Evolutionary conservation across 2,888 invertebrate genomes (phyloP).

Genomic region (Apoderus coryli): DNA sequence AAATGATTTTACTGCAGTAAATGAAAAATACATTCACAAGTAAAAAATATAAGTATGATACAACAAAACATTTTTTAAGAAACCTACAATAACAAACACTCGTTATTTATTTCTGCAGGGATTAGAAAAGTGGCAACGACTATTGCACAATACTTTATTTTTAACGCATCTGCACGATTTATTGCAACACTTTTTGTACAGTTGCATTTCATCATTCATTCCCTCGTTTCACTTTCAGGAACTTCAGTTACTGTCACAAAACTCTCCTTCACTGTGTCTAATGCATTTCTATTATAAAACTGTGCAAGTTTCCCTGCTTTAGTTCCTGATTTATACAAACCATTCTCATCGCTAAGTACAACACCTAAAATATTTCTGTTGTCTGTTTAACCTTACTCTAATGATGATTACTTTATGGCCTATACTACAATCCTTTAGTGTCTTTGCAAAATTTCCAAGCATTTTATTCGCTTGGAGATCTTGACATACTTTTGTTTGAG

Average conservation of each 20-base stretch:
- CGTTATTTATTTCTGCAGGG: slow-evolving; percentile 4
- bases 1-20: slow-evolving; percentile 2
- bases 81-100: slow-evolving; percentile 1
- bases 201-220: slow-evolving; percentile 1
- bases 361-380: slow-evolving; percentile 2
- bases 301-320: slow-evolving; percentile 2
- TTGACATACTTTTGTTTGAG: slow-evolving; percentile 2
- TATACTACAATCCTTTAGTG: slow-evolving; percentile 2
- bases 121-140: slow-evolving; percentile 6
- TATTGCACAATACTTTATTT: slow-evolving; percentile 4
- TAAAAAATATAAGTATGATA: slow-evolving; percentile 2
- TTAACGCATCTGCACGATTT: slow-evolving; percentile 1
- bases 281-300: slow-evolving; percentile 1
- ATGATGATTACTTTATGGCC: slow-evolving; percentile 1
- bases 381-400: slow-evolving; percentile 1
- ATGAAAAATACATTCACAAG: slow-evolving; percentile 1
- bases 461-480: slow-evolving; percentile 3
- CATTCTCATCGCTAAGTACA: slow-evolving; percentile 1
- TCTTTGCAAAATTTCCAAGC: slow-evolving; percentile 3
- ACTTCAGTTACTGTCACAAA: slow-evolving; percentile 3
- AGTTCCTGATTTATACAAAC: slow-evolving; percentile 2
- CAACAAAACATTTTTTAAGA: not conserved
- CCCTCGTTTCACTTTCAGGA: slow-evolving; percentile 1
- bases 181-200: slow-evolving; percentile 3
- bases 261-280: slow-evolving; percentile 1